Base-by-base conservation (phyloP, 2,797 vertebrate genomes). In the Danio jaintianensis region DNA sequence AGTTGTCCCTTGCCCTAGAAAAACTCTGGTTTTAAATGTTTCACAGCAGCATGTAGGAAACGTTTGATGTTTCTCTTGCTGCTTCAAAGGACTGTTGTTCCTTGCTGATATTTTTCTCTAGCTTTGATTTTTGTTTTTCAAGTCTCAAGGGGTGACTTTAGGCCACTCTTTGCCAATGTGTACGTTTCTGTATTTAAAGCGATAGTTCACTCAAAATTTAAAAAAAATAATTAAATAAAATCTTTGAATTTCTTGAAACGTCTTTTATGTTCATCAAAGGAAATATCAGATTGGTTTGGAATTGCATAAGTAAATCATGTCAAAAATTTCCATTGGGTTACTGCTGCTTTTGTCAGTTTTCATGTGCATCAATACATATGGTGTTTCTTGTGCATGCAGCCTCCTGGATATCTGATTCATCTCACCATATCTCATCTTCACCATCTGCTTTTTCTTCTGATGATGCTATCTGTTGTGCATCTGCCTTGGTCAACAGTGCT, bases 1-100 rank as follows among this genome's bases (percentile, higher is more conserved):
- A 66, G 47, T 38, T 63, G 43, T 62, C 43, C 53, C 70, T 47
- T 79, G 63, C 12, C 70, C 77, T 75, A 75, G 71, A 83, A 79
- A 79, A 68, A 16, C 29, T 29, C 12, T 42, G 42, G 42, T 70
- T 82, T 77, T 16, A 59, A 43, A 75, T 20, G 18, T 82, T 79
- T 69, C 16, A 62, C 11, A 58, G 42, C 40, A 42, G 40, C 64
- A 50, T 77, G 68, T 52, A 63, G 20, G 63, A 83, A 80, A 59
- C 40, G 61, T 81, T 84, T 81, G 68, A 81, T 73, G 61, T 53
- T 53, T 74, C 45, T 62, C 40, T 62, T 18, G 5, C 48, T 38
- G 13, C 68, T 73, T 77, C 77, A 74, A 77, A 82, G 76, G 10
- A 38, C 18, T 73, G 48, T 67, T 68, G 53, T 66, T 58, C n/a